Percentiles rank a stretch among this genome's conserved stretches.
Evolutionary conservation across 2,797 vertebrate species (phyloP).

Genomic region (Tapera naevia): DNA sequence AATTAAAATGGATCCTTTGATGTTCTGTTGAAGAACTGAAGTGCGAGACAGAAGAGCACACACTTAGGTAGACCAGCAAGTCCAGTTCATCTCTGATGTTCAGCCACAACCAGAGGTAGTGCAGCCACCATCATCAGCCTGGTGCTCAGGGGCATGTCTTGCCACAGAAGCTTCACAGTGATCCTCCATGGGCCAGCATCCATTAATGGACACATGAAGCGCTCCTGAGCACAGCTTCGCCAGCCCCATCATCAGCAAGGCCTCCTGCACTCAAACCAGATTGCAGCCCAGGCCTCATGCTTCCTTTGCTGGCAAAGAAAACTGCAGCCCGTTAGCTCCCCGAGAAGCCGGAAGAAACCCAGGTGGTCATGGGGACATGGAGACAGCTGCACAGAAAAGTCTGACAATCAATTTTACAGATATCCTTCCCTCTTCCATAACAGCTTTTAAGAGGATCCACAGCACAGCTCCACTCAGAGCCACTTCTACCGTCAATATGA

Average conservation of each 20-base stretch:
- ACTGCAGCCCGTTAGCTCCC: not conserved
- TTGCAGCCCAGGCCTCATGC: accelerated
- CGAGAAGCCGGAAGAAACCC: not conserved
- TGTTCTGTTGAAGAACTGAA: not conserved
- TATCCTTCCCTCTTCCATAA: not conserved
- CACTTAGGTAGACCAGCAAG: not conserved
- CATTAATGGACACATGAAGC: accelerated
- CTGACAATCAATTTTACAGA: not conserved
- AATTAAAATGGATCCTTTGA: not conserved
- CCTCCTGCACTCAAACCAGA: not conserved
- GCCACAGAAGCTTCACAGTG: no score
- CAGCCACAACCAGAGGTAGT: not conserved
- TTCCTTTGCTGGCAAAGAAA: not conserved
- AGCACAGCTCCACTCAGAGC: not conserved
- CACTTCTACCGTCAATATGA: not conserved
- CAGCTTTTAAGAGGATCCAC: not conserved
- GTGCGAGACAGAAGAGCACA: not conserved
- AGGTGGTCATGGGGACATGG: not conserved
- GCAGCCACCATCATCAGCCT: accelerated
- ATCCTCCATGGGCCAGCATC: accelerated
- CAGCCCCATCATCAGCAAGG: accelerated
- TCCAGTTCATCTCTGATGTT: not conserved
- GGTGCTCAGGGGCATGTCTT: accelerated
- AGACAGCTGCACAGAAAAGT: not conserved
- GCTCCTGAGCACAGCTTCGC: not conserved